Conservation (phyloP, 2,797 vertebrate species). For the Phataginus tetradactyla region DNA sequence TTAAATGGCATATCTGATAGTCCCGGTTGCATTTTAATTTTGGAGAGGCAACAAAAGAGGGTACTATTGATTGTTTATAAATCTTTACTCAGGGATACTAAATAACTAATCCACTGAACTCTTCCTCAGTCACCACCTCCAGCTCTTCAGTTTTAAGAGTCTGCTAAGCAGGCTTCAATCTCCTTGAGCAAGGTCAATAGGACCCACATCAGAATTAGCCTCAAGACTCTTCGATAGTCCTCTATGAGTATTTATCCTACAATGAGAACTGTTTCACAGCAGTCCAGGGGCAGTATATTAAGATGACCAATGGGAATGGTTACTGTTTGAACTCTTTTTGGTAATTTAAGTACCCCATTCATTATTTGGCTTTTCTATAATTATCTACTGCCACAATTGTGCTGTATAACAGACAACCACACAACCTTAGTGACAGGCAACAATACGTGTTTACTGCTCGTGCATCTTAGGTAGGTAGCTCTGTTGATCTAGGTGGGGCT, state of each 20-base stretch:
- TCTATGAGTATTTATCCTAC: slow-evolving; percentile 12
- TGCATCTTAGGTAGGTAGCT: neutral
- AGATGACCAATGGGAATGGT: neutral
- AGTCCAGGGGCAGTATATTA: neutral
- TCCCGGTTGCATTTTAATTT: slow-evolving; percentile 48
- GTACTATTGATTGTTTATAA: slow-evolving; percentile 56
- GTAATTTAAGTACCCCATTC: neutral
- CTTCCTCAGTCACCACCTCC: neutral
- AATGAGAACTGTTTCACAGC: neutral
- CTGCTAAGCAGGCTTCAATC: slow-evolving; percentile 24
- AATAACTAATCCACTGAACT: slow-evolving; percentile 34
- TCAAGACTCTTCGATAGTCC: neutral
- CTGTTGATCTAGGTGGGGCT: neutral
- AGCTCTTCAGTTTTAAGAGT: neutral
- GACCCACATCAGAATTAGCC: slow-evolving; percentile 40
- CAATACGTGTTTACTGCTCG: neutral
- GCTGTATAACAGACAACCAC: neutral
- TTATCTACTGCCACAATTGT: neutral
- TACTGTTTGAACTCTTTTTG: neutral
- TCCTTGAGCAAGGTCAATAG: slow-evolving; percentile 35
- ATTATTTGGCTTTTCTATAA: neutral
- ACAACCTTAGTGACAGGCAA: neutral
- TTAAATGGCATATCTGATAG: slow-evolving; percentile 31
- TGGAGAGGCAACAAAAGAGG: slow-evolving; percentile 47
- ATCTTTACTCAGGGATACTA: slow-evolving; percentile 37